These are phyloP conservation scores for Zaprionus bogoriensis DNA, from an alignment of 2,888 invertebrate species.

Conservation along the genomic window DNA sequence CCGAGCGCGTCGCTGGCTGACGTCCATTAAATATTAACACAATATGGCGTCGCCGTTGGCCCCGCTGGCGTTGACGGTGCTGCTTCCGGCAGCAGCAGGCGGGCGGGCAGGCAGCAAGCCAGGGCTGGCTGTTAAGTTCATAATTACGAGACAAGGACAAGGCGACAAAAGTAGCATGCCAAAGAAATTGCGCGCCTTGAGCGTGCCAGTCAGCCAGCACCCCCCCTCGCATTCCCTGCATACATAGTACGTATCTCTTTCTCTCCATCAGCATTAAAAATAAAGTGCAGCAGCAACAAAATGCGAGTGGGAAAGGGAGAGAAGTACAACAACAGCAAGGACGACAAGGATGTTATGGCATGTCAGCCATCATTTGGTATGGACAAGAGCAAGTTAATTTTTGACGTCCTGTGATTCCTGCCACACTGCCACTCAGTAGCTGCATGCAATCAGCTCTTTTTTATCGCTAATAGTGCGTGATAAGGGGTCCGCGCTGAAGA, in stretches of 20 bases:
- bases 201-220: constrained; percentile 8
- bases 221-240: background rate
- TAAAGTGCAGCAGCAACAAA: constrained; percentile 54
- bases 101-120: constrained; percentile 13
- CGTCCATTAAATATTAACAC: constrained; percentile 59
- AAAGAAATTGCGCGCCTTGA: constrained; percentile 37
- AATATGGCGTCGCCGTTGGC: constrained; percentile 28
- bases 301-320: too few relatives aligned
- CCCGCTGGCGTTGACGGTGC: constrained; percentile 11
- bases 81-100: constrained; percentile 20
- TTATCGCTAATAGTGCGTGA: background rate
- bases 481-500: background rate
- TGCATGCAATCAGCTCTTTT: constrained; percentile 19
- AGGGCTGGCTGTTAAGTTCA: constrained; percentile 42
- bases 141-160: constrained; percentile 52
- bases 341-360: constrained; percentile 17
- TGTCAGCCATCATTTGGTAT: constrained; percentile 30
- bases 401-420: constrained; percentile 38
- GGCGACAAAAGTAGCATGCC: constrained; percentile 37
- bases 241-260: background rate
- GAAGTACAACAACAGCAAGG: constrained; percentile 2
- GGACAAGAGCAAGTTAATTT: constrained; percentile 54
- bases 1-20: constrained; percentile 26
- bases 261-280: constrained; percentile 44
- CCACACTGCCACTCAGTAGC: constrained; percentile 21